These are phyloP conservation scores for Rhinoderma darwinii DNA, from an alignment of 2,113 vertebrate genomes.

Conservation along the genomic window DNA sequence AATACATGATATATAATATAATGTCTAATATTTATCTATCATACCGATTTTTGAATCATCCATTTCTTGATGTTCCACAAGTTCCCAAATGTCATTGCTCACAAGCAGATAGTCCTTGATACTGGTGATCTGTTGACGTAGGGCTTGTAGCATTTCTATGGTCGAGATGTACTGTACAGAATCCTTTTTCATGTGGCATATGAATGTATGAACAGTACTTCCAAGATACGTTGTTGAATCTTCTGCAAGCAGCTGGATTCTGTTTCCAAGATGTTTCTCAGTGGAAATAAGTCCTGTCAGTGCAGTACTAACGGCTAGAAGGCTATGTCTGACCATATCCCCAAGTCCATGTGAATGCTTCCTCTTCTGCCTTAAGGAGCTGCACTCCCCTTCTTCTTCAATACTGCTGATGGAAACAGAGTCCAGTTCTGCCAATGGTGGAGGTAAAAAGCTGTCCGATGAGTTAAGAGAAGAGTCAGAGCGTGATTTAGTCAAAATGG, in stretches of 20 bases:
- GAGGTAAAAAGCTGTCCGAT: constrained; percentile 62
- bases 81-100: constrained; percentile 71
- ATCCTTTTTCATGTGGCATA: constrained; percentile 63
- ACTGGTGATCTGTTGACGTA: constrained; percentile 77
- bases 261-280: constrained; percentile 73
- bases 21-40: background rate
- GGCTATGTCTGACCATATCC: constrained; percentile 76
- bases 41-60: constrained; percentile 55
- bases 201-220: constrained; percentile 69
- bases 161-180: constrained; percentile 59
- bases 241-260: constrained; percentile 77
- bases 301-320: constrained; percentile 77
- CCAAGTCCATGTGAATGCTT: constrained; percentile 66
- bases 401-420: constrained; percentile 77
- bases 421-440: constrained; percentile 67
- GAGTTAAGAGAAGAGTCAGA: constrained; percentile 58
- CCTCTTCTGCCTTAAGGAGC: constrained; percentile 25
- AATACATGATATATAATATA: too few species aligned
- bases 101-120: constrained; percentile 78
- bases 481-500: constrained; percentile 37
- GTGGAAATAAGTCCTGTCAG: constrained; percentile 73
- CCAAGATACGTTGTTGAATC: constrained; percentile 70
- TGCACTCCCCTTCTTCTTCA: constrained; percentile 75
- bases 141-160: constrained; percentile 82
- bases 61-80: constrained; percentile 67